Evolutionary conservation across 2,113 vertebrate genomes (phyloP), one percentile per base, ranked within the genome.

Genomic region (Prionailurus bengalensis): DNA sequence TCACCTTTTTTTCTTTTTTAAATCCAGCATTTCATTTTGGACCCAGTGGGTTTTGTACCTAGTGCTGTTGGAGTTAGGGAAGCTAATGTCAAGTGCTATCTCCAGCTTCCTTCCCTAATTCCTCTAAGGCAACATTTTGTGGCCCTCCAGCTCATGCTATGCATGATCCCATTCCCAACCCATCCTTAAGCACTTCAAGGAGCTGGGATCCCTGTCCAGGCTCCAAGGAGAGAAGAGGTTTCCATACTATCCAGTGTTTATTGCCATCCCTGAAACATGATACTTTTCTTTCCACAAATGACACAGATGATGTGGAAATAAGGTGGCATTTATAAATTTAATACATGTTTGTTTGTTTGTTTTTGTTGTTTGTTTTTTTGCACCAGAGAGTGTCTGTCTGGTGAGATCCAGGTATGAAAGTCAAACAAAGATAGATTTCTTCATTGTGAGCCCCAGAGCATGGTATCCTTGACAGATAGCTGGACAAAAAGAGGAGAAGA

Each of bases 271-370:
- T 86, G 29, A 89, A 82, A 79, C 6, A 55, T 13, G 79, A 63
- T 21, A 68, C n/a, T 71, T 97, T 91, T 17, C 73, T 70, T 71
- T 58, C 36, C 33, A 58, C 36, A 74, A 92, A 73, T 13, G 61
- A 85, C 17, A 76, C 5, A 70, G 61, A 68, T 33, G 6, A 36
- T 12, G 86, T 92, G 68, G 29, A 97, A 87, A 80, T 78, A 70
- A 97, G 86, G n/a, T 58, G 7, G 11, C 58, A 87, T 92, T 92
- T 88, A 53, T 80, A 51, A 89, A 80, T 61, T 29, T 70, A 94
- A 51, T 93, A 65, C 8, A 61, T 10, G 21, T 61, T 25, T 61
- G 58, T 61, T 61, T 61, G 19, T 58, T 23, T 58, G 58, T 58
- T 58, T 21, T 58, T 23, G 58, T 21, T 58, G 19, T 58, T 58